Evolutionary conservation across 2,888 invertebrate genomes (phyloP), one percentile per base, ranked within the genome.

Genomic region (Chirona hameri): DNA sequence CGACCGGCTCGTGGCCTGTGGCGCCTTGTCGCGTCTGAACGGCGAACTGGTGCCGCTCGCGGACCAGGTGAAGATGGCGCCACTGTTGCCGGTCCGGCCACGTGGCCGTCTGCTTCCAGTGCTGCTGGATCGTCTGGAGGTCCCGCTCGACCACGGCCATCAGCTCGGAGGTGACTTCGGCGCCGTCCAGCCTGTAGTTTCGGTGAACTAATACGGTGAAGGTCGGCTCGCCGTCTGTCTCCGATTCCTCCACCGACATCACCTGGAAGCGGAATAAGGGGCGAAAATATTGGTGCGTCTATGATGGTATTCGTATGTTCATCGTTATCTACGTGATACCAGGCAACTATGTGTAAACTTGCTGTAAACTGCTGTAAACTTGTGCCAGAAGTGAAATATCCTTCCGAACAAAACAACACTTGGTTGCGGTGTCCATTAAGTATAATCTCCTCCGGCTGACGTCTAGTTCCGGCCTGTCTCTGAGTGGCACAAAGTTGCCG

Each of bases 21-120:
- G 72, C 31, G 18, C 72, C 72, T 31, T 72, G 72, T 5, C 31
- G 15, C 31, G 31, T 31, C 21, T 72, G 72, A 31, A 72, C 18
- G 18, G 21, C 31, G 72, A 31, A 72, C 72, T 72, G 72, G 31
- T 72, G 72, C n/a, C 72, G 72, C 72, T 72, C 72, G 31, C 72
- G 72, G 31, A 72, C 31, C 31, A 72, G 72, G 31, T 72, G 31
- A 7, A 31, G 72, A 3, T 72, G 72, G 18, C 72, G 29, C 72
- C 72, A 72, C 31, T 18, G 24, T 21, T 31, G 18, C 7, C 31
- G 12, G 29, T 31, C 72, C 21, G 72, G 72, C 18, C 31, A 31
- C 4, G 5, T 72, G 18, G 0, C 72, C 0, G 31, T 31, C 72
- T 72, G 72, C 21, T 39, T 31, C 72, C 72, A 72, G 31, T 72